Conservation (phyloP, 2,888 invertebrate genomes). For the Drosophila vallismaia region DNA sequence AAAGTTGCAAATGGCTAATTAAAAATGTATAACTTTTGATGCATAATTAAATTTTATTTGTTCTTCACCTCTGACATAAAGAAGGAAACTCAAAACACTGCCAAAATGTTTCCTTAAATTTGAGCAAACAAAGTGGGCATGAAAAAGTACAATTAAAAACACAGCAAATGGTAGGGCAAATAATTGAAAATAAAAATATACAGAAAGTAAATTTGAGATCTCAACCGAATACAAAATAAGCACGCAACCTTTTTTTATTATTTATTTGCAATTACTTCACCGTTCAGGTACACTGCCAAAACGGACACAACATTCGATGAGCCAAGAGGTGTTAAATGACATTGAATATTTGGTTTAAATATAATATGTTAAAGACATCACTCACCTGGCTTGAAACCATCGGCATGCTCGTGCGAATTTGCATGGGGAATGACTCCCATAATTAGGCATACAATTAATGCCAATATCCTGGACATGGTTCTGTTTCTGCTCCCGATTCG, state of each 20-base stretch:
- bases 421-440: slow-evolving; percentile 54
- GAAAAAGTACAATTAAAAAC: slow-evolving; percentile 17
- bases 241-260: slow-evolving; percentile 8
- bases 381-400: slow-evolving; percentile 84
- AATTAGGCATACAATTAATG: slow-evolving; percentile 66
- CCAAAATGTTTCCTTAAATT: slow-evolving; percentile 10
- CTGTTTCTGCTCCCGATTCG: slow-evolving; percentile 26
- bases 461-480: slow-evolving; percentile 45
- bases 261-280: slow-evolving; percentile 29
- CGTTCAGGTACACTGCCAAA: background rate
- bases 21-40: slow-evolving; percentile 50
- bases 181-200: slow-evolving; percentile 7
- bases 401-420: slow-evolving; percentile 82
- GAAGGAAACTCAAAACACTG: slow-evolving; percentile 3
- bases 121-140: slow-evolving; percentile 19
- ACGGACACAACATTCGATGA: background rate
- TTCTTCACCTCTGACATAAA: slow-evolving; percentile 21
- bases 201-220: slow-evolving; percentile 3
- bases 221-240: background rate
- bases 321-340: background rate
- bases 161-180: slow-evolving; percentile 11
- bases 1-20: slow-evolving; percentile 62
- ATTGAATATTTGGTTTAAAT: background rate
- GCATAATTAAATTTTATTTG: slow-evolving; percentile 57
- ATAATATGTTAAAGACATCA: background rate